Evolutionary conservation across 2,113 vertebrate species (phyloP), one percentile per base, ranked within the genome.

Genomic region (Coptodon bakossiorum): DNA sequence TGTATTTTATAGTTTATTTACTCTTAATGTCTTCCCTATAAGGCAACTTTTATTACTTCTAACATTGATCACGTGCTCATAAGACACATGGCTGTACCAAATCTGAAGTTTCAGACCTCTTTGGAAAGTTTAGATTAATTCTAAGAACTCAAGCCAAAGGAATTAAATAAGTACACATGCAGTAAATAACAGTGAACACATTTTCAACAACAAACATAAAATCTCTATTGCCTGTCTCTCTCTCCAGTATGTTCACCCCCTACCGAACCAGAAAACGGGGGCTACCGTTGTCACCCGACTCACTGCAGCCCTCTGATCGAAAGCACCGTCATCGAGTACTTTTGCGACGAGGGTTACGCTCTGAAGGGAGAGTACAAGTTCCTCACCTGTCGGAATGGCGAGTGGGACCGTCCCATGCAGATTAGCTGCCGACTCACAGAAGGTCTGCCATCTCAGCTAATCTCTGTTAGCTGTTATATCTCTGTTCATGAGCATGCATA

Each of bases 301-400:
- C 97, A 98, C 76, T 99, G 99, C 95, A 97, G 96, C 92, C 95
- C 94, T 84, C 95, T 99, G 94, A 97, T 94, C 80, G 96, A 98
- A 4, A 97, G 97, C 90, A 99, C 98, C 0, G 98, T 99, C 93
- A 99, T 99, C 11, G 99, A 99, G 92, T 99, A 99, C 92, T 97
- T 98, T 31, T 99, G 98, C 5, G 97, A 97, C 0, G 98, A 99
- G 96, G 99, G 98, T 86, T 99, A 98, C 91, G 95, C 98, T 87
- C 94, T 99, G 91, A 99, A 99, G 88, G 98, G 98, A 4, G 98
- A 98, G 82, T 99, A 99, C 95, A 99, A 98, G 85, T 99, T 98
- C 93, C 95, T 98, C 96, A 99, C 98, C 34, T 99, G 99, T 90
- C 97, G 98, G 95, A 97, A 98, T 86, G 98, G 98, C 80, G 97